phyloP scores from a whole-genome alignment of 2,797 vertebrate species.

The Thalassophryne amazonica region DNA sequence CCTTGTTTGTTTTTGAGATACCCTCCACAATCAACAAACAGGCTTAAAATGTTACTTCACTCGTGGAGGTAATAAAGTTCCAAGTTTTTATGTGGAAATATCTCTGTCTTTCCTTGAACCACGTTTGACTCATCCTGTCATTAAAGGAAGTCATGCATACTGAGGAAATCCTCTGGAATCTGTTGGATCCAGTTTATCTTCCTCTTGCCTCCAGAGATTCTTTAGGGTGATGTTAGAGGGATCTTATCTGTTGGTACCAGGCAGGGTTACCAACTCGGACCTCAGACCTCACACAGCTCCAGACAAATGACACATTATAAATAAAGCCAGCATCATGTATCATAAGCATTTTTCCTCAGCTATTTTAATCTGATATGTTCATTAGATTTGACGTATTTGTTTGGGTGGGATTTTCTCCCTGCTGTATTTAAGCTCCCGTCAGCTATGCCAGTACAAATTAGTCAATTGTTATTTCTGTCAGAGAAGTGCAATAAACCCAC shows the following conservation, averaged over 20 bases:
- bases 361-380: slow-evolving; percentile 8
- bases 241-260: slow-evolving; percentile 62
- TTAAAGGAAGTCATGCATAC: slow-evolving; percentile 31
- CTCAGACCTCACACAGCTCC: slow-evolving; percentile 60
- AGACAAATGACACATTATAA: too few relatives aligned
- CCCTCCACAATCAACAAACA: too few relatives aligned
- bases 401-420: slow-evolving; percentile 34
- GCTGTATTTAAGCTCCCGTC: slow-evolving; percentile 32
- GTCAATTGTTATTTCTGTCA: slow-evolving; percentile 66
- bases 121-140: slow-evolving; percentile 45
- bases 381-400: slow-evolving; percentile 40
- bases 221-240: slow-evolving; percentile 45
- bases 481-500: slow-evolving; percentile 62
- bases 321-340: too few relatives aligned
- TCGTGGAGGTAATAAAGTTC: too few relatives aligned
- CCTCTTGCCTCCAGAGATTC: slow-evolving; percentile 38
- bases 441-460: slow-evolving; percentile 55
- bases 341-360: neutral
- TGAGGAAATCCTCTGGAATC: slow-evolving; percentile 40
- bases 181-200: slow-evolving; percentile 59
- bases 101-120: slow-evolving; percentile 11
- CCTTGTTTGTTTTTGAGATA: too few relatives aligned
- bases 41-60: too few relatives aligned
- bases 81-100: too few relatives aligned
- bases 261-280: slow-evolving; percentile 62